These are phyloP conservation scores for Chelonus insularis DNA, from an alignment of 1,140 invertebrate genomes.

Conservation along the genomic window DNA sequence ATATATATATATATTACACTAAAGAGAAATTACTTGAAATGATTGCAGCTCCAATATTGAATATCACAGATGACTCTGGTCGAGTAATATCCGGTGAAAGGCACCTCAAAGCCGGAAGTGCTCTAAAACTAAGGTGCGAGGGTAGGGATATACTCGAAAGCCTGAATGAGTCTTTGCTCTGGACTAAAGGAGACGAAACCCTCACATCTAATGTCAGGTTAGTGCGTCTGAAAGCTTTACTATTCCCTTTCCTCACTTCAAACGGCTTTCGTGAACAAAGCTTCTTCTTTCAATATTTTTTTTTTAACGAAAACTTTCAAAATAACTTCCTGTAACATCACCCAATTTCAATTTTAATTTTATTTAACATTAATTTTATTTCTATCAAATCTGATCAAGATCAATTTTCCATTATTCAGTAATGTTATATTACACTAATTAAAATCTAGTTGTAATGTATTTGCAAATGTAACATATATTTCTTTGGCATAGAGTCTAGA, in stretches of 20 bases:
- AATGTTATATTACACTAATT: too few species aligned
- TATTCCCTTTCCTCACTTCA: not conserved
- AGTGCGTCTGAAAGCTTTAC: conserved; percentile 17
- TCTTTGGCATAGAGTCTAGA: too few species aligned
- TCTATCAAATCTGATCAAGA: too few species aligned
- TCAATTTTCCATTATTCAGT: too few species aligned
- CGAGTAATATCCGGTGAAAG: conserved; percentile 58
- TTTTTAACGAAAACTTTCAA: too few species aligned
- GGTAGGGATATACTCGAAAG: conserved; percentile 53
- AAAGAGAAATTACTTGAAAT: conserved; percentile 8
- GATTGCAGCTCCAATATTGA: conserved; percentile 59
- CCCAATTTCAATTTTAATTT: too few species aligned
- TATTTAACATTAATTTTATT: too few species aligned
- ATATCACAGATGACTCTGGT: conserved; percentile 63
- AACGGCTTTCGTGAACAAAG: not conserved
- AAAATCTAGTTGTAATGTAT: too few species aligned
- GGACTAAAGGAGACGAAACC: conserved; percentile 56
- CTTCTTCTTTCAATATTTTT: too few species aligned
- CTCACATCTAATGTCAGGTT: conserved; percentile 58
- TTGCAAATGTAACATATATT: too few species aligned
- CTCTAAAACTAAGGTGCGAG: conserved; percentile 60
- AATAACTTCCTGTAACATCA: too few species aligned
- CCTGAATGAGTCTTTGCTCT: conserved; percentile 58
- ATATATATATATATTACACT: too few species aligned
- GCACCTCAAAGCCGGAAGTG: conserved; percentile 61